Evolutionary conservation across 2,888 invertebrate species (phyloP).

Genomic region (Lepetodrilus schrolli): DNA sequence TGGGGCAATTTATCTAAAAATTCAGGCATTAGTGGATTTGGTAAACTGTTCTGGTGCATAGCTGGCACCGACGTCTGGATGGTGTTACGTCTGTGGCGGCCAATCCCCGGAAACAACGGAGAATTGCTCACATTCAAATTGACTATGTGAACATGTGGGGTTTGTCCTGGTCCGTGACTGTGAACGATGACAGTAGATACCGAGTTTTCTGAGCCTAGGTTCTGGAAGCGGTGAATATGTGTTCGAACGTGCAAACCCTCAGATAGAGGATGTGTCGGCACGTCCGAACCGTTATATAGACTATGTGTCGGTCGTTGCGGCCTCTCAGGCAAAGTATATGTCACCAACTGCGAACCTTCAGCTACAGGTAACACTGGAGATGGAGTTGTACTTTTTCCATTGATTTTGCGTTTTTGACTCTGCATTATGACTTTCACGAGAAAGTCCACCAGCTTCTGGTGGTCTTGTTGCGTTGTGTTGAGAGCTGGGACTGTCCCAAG

Average conservation of each 20-base stretch:
- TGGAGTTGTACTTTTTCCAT: neutral
- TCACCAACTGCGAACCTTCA: too few relatives aligned
- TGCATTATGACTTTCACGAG: neutral
- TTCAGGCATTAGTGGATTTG: neutral
- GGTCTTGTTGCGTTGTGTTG: neutral
- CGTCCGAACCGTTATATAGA: too few relatives aligned
- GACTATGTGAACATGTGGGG: neutral
- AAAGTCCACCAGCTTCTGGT: neutral
- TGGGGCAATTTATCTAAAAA: neutral
- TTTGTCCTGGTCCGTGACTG: neutral
- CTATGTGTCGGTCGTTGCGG: too few relatives aligned
- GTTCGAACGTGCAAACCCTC: too few relatives aligned
- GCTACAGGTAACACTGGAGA: neutral
- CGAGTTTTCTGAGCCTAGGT: too few relatives aligned
- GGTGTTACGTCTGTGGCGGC: too few relatives aligned
- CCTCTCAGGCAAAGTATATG: neutral
- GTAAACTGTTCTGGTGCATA: too few relatives aligned
- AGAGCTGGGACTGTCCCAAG: too few relatives aligned
- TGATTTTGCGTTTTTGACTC: neutral
- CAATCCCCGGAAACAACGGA: too few relatives aligned
- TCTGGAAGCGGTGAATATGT: too few relatives aligned
- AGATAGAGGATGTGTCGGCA: too few relatives aligned
- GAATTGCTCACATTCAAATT: neutral
- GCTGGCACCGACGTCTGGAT: neutral
- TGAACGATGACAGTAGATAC: neutral